These are phyloP conservation scores for Neosalanx taihuensis DNA, from an alignment of 2,797 vertebrate genomes.

Conservation along the genomic window DNA sequence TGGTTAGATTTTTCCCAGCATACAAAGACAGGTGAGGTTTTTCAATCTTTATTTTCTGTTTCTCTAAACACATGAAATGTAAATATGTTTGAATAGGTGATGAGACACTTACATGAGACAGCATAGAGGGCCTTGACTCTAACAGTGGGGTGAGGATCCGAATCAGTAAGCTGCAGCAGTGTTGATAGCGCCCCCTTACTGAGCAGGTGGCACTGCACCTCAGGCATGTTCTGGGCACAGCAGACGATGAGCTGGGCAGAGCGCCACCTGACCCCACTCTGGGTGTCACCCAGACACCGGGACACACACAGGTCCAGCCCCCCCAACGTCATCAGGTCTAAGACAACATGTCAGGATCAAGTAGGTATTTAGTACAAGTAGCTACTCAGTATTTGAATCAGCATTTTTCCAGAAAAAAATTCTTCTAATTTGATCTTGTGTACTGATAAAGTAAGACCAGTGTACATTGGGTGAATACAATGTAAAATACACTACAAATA, in stretches of 20 bases:
- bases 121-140: constrained; percentile 88
- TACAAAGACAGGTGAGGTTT: not conserved
- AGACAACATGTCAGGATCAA: not conserved
- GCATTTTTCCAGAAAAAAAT: too few relatives aligned
- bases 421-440: too few relatives aligned
- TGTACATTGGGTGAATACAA: too few relatives aligned
- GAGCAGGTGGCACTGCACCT: constrained; percentile 82
- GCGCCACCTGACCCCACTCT: constrained; percentile 82
- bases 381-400: too few relatives aligned
- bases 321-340: constrained; percentile 87
- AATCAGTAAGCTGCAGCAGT: constrained; percentile 80
- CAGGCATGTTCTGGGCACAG: constrained; percentile 87
- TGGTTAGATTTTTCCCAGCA: not conserved
- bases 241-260: constrained; percentile 82
- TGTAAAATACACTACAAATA: too few relatives aligned
- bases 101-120: constrained; percentile 85
- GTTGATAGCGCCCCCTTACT: constrained; percentile 74
- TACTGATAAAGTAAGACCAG: too few relatives aligned
- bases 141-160: constrained; percentile 74
- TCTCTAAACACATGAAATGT: not conserved
- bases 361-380: not conserved
- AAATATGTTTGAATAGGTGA: not conserved
- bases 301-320: constrained; percentile 83
- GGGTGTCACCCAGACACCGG: constrained; percentile 72
- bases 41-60: too few relatives aligned